phyloP scores from a whole-genome alignment of 2,113 vertebrate genomes.

The Illadopsis cleaveri region DNA sequence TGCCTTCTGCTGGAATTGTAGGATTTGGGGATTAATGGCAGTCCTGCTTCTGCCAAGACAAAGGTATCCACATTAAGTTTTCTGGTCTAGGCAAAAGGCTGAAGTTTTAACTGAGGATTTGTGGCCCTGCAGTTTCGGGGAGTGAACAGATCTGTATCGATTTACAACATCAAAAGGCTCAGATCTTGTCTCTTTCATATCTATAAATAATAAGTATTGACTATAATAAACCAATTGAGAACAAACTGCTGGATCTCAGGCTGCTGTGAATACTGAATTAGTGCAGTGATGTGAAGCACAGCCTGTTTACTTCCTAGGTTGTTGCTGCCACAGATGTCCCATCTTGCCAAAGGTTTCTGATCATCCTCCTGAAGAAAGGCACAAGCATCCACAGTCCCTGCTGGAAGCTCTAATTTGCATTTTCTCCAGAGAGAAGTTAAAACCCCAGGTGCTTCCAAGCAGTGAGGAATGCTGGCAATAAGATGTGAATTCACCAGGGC shows the following conservation, averaged over 20 bases:
- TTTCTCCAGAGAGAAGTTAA: not conserved
- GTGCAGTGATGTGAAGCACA: not conserved
- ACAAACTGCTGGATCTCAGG: not conserved
- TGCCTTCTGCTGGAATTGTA: not conserved
- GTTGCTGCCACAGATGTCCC: not conserved
- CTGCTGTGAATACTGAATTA: not conserved
- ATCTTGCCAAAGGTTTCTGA: not conserved
- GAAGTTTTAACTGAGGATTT: conserved; percentile 17
- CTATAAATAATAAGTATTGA: conserved; percentile 58
- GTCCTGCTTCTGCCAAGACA: not conserved
- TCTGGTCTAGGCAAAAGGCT: not conserved
- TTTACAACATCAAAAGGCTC: conserved; percentile 31
- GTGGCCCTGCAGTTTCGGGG: not conserved
- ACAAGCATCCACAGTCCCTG: not conserved
- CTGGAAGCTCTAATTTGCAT: not conserved
- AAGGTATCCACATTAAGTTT: not conserved
- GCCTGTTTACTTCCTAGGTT: not conserved
- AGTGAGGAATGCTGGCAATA: not conserved
- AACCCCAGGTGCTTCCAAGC: not conserved
- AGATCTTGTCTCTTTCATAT: conserved; percentile 14
- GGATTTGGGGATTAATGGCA: not conserved
- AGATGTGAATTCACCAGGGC: not conserved
- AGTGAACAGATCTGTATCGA: not conserved
- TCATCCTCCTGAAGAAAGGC: not conserved
- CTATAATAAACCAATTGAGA: conserved; percentile 30